Percentiles rank a stretch among this genome's conserved stretches.
phyloP scores from a whole-genome alignment of 2,888 invertebrate species.

The Trichogramma dendrolimi region DNA sequence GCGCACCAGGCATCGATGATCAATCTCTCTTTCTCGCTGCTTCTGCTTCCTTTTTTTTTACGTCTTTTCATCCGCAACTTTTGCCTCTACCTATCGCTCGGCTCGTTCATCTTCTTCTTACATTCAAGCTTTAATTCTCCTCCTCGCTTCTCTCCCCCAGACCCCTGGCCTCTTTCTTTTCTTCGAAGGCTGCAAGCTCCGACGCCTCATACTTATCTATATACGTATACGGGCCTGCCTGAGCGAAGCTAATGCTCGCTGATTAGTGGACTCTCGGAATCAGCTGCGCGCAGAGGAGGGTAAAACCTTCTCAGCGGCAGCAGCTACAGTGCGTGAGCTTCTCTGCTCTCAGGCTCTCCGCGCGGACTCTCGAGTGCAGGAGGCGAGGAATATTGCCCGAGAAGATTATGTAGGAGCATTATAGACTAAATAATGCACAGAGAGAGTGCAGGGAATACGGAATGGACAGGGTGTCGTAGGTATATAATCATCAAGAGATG shows the following conservation, averaged over 20 bases:
- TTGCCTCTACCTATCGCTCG: background rate
- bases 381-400: no score
- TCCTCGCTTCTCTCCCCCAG: background rate
- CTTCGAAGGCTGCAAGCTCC: background rate
- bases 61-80: conserved; percentile 13
- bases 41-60: conserved; percentile 2
- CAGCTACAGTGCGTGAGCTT: no score
- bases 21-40: background rate
- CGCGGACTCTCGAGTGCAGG: no score
- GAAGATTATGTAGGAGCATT: no score
- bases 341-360: no score
- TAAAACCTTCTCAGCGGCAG: no score
- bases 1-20: background rate
- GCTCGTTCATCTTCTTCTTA: conserved; percentile 9
- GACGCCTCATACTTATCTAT: background rate
- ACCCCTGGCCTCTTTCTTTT: background rate
- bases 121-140: conserved; percentile 9
- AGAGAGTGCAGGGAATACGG: no score
- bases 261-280: conserved; percentile 22
- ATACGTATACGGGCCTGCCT: background rate
- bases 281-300: no score
- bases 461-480: no score
- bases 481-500: no score
- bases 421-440: no score
- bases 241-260: conserved; percentile 17